Base-by-base conservation (phyloP, 2,113 vertebrate species). In the Turnix velox region DNA sequence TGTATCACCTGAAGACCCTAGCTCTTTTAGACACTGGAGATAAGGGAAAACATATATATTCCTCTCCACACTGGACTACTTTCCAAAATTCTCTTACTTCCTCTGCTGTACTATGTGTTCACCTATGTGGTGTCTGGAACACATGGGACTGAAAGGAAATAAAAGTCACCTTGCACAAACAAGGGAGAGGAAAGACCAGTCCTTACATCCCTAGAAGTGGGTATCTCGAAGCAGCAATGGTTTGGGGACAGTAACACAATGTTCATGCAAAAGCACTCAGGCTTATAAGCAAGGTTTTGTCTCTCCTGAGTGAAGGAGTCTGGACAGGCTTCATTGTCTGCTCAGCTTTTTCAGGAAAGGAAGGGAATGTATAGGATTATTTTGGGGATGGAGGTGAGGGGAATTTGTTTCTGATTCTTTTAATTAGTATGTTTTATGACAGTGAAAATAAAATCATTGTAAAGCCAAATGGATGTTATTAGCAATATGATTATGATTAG, bases 181-280 rank as follows among this genome's bases (percentile, higher is more conserved):
- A 74, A 35, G 16, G 6, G 13, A 65, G 52, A 25, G 9, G 15
- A 9, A 19, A 10, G n/a, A 18, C 12, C 49, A 67, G 12, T 16
- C 8, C 35, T 18, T 2, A 0, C 45, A 30, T 20, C 42, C 40
- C 65, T 18, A 27, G 14, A 23, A n/a, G 18, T 10, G 19, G 3
- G 4, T 48, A 15, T 23, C 14, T 48, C 66, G 66, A 88, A 42
- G 15, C 55, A 80, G 39, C 35, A 58, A 46, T 18, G 61, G 12
- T 51, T 78, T 4, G 0, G 14, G 10, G 4, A 6, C 6, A 5
- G 37, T 27, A 42, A 30, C 2, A 0, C 6, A 25, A 4, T 17
- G 24, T 14, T 79, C n/a, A 37, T 17, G 9, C 14, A 69, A 46
- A 61, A 84, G 25, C 14, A 42, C 10, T 24, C 0, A 1, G n/a